Evolutionary conservation across 2,797 vertebrate genomes (phyloP).

Genomic region (Scolopax bukidnonensis): DNA sequence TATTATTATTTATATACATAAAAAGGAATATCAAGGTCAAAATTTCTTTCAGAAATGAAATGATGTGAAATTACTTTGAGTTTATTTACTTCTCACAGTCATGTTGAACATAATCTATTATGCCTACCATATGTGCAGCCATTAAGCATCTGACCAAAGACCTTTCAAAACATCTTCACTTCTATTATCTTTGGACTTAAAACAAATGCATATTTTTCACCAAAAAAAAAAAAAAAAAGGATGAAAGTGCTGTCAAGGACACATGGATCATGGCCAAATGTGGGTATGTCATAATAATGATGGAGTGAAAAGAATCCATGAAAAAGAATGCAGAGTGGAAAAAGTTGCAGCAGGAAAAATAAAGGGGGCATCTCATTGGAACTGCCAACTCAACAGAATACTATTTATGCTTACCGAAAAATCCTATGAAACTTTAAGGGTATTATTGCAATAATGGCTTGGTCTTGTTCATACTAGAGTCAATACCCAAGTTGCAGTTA

Average conservation of each 20-base stretch:
- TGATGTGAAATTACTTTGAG: slow-evolving; percentile 1
- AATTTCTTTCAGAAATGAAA: slow-evolving; percentile 35
- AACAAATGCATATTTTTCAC: neutral
- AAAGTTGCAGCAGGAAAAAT: neutral
- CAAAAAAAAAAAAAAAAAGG: neutral
- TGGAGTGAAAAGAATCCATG: neutral
- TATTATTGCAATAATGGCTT: neutral
- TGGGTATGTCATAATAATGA: neutral
- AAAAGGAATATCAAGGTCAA: slow-evolving; percentile 32
- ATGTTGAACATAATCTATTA: neutral
- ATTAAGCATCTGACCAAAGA: slow-evolving; percentile 12
- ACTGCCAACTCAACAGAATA: neutral
- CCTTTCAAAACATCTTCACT: neutral
- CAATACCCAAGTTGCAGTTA: neutral
- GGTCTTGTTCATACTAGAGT: neutral
- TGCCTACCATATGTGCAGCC: neutral
- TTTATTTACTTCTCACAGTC: slow-evolving; percentile 35
- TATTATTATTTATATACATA: slow-evolving; percentile 49
- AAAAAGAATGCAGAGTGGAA: neutral
- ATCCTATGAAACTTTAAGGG: neutral
- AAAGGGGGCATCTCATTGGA: neutral
- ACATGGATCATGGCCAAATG: neutral
- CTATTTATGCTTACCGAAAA: neutral
- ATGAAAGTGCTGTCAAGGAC: neutral
- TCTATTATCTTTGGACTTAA: neutral